These are phyloP conservation scores for Drosophila elegans DNA, from an alignment of 1,140 invertebrate genomes.

Conservation along the genomic window DNA sequence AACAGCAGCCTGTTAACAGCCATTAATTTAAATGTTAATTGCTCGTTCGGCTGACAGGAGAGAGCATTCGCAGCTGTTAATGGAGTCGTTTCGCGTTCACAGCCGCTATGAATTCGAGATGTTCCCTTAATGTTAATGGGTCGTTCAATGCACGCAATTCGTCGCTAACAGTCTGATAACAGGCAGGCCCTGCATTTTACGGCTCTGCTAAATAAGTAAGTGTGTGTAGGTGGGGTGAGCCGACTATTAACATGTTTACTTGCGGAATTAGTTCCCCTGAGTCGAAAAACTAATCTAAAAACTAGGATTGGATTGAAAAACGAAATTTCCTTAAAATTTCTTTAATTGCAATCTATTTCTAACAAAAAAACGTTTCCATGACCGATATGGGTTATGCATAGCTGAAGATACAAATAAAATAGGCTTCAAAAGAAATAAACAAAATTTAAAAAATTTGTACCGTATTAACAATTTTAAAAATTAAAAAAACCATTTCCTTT, in stretches of 20 bases:
- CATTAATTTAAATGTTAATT: constrained; percentile 75
- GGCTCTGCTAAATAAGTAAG: constrained; percentile 14
- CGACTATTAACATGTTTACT: constrained; percentile 41
- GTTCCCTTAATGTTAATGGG: constrained; percentile 71
- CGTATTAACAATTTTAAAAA: no score
- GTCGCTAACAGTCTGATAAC: constrained; percentile 66
- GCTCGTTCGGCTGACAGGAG: constrained; percentile 54
- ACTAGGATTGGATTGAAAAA: not conserved
- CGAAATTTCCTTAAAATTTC: not conserved
- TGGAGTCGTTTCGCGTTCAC: constrained; percentile 64
- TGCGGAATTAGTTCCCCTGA: constrained; percentile 11
- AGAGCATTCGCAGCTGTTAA: constrained; percentile 61
- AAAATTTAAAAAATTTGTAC: no score
- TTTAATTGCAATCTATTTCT: no score
- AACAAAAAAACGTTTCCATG: no score
- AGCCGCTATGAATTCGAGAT: constrained; percentile 63
- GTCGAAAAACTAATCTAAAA: not conserved
- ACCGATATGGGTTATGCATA: no score
- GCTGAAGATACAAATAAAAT: no score
- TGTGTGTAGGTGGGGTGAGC: constrained; percentile 5
- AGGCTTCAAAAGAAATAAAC: no score
- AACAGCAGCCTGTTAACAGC: constrained; percentile 10
- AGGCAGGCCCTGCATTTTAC: constrained; percentile 66
- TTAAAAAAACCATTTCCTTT: no score
- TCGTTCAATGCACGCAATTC: constrained; percentile 49